Conservation (phyloP, 2,888 invertebrate genomes). For the Ophioninae sp. region DNA sequence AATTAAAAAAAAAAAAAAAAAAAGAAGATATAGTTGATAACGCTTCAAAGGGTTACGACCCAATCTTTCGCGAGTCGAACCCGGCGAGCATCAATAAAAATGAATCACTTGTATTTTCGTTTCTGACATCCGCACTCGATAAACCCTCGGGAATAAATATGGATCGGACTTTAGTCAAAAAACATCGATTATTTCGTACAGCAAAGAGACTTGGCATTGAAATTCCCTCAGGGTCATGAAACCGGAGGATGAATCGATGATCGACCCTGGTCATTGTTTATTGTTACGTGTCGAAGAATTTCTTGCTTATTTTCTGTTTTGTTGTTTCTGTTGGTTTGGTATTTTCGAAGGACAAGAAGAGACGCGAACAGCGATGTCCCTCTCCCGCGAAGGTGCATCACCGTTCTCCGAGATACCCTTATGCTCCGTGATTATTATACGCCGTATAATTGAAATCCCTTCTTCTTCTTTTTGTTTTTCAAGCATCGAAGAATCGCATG, state of each 20-base stretch:
- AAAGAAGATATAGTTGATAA: not conserved
- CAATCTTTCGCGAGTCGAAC: not conserved
- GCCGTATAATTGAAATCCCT: conserved; percentile 31
- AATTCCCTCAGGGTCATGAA: conserved; percentile 35
- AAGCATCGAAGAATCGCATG: conserved; percentile 1
- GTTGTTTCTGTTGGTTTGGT: conserved; percentile 25
- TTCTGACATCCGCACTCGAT: not conserved
- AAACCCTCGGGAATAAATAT: conserved; percentile 15
- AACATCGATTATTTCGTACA: conserved; percentile 29
- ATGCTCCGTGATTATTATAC: conserved; percentile 55
- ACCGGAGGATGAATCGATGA: conserved; percentile 50
- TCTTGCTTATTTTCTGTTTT: conserved; percentile 14
- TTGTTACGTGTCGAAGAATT: conserved; percentile 60
- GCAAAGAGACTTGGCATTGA: conserved; percentile 36
- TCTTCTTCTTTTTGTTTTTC: conserved; percentile 25
- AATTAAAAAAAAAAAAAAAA: not conserved
- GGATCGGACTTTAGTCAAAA: conserved; percentile 41
- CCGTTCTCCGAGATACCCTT: conserved; percentile 58
- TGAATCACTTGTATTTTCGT: conserved; percentile 2
- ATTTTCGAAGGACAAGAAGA: conserved; percentile 45
- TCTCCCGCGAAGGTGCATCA: conserved; percentile 37
- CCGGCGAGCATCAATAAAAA: conserved; percentile 5
- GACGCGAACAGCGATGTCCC: conserved; percentile 42
- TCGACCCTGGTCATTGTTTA: conserved; percentile 55
- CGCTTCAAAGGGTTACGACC: conserved; percentile 10